Conservation (phyloP, 2,113 vertebrate genomes). For the Rhinolophus sinicus region DNA sequence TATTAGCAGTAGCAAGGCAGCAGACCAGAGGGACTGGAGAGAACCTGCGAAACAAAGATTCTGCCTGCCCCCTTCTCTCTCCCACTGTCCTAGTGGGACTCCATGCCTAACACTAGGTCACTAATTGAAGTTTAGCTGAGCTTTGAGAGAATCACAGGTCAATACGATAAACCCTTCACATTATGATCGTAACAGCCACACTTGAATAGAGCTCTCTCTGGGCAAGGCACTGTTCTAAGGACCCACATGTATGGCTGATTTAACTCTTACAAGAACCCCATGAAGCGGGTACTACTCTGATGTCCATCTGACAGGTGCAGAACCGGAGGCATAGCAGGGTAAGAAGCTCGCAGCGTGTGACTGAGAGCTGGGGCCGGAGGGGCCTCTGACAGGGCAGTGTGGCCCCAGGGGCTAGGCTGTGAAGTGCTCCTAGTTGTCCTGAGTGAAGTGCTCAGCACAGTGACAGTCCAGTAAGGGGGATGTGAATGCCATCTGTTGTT, state of each 20-base stretch:
- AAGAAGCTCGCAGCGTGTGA: neutral
- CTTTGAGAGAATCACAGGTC: neutral
- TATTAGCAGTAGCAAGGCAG: neutral
- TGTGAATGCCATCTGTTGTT: neutral
- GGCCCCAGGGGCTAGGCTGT: neutral
- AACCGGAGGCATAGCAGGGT: rapidly evolving
- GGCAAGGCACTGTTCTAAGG: neutral
- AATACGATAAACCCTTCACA: neutral
- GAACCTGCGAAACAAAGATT: neutral
- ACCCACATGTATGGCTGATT: neutral
- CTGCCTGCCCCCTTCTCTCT: neutral
- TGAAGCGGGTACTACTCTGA: neutral
- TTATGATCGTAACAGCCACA: neutral
- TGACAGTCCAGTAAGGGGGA: neutral
- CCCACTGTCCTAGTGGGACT: neutral
- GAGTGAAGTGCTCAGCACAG: neutral
- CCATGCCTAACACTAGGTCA: neutral
- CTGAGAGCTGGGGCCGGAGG: neutral
- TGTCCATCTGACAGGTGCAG: neutral
- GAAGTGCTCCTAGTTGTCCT: neutral
- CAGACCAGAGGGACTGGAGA: neutral
- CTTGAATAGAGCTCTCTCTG: neutral
- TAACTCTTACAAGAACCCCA: neutral
- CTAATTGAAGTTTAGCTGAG: neutral
- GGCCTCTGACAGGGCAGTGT: neutral